A percentile compares a stretch with the other conserved stretches of the same genome.
These are phyloP conservation scores for Zeus faber DNA, from an alignment of 2,113 vertebrate species.

Conservation along the genomic window DNA sequence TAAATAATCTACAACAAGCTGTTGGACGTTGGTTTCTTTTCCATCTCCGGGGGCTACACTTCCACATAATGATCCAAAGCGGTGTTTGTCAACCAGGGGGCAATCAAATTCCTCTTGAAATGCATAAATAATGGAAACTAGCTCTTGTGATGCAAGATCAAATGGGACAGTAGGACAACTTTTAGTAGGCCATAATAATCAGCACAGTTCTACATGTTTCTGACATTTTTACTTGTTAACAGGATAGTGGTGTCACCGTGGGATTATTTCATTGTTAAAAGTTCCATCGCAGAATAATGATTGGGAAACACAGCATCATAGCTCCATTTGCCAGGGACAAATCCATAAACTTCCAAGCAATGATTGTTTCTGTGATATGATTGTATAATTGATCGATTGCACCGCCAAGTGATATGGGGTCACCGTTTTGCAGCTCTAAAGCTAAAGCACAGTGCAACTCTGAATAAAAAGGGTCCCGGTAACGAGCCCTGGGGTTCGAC, in stretches of 20 bases:
- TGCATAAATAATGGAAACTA: no score
- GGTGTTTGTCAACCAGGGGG: no score
- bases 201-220: background rate
- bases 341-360: slow-evolving; percentile 8
- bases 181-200: no score
- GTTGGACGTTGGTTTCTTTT: slow-evolving; percentile 16
- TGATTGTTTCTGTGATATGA: slow-evolving; percentile 37
- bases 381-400: slow-evolving; percentile 4
- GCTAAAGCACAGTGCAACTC: slow-evolving; percentile 14
- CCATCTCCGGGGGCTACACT: background rate
- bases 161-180: no score
- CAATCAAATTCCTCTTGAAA: no score
- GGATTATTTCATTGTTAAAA: no score
- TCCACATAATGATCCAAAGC: no score
- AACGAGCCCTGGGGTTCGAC: slow-evolving; percentile 39
- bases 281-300: no score
- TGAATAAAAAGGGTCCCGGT: slow-evolving; percentile 47
- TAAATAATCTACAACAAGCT: slow-evolving; percentile 68
- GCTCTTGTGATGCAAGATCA: no score
- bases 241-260: no score
- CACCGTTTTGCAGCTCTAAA: slow-evolving; percentile 50
- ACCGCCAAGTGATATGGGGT: slow-evolving; percentile 38
- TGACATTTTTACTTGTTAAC: no score
- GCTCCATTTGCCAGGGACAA: slow-evolving; percentile 15
- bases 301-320: no score